These are phyloP conservation scores for Sitta europaea DNA, from an alignment of 2,113 vertebrate species.

Conservation along the genomic window DNA sequence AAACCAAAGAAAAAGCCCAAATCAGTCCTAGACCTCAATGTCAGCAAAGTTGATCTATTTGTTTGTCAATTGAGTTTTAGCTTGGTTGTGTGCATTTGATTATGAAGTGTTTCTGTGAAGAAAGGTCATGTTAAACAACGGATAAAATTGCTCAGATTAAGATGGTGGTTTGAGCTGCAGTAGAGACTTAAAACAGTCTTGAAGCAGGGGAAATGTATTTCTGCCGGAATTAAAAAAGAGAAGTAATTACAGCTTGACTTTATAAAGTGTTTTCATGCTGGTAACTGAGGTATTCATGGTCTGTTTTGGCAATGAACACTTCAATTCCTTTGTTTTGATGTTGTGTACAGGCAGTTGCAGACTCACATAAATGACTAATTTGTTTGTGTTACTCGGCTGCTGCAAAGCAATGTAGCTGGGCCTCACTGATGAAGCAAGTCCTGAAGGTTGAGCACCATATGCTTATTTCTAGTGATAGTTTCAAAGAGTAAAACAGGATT, in stretches of 20 bases:
- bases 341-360: neutral
- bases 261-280: neutral
- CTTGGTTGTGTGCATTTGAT: neutral
- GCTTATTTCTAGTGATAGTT: constrained; percentile 1
- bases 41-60: neutral
- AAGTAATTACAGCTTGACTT: neutral
- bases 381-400: neutral
- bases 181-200: neutral
- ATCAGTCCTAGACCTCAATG: neutral
- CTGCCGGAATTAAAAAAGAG: neutral
- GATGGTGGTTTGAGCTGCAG: neutral
- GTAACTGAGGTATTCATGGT: neutral
- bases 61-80: neutral
- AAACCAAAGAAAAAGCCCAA: neutral
- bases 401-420: neutral
- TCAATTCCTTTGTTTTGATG: neutral
- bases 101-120: neutral
- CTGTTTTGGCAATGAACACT: neutral
- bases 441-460: constrained; percentile 20
- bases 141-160: neutral
- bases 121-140: neutral
- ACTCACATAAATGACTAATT: neutral
- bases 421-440: neutral
- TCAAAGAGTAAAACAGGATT: neutral
- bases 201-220: neutral